These are phyloP conservation scores for Netelia inedita DNA, from an alignment of 2,888 invertebrate genomes.

Conservation along the genomic window DNA sequence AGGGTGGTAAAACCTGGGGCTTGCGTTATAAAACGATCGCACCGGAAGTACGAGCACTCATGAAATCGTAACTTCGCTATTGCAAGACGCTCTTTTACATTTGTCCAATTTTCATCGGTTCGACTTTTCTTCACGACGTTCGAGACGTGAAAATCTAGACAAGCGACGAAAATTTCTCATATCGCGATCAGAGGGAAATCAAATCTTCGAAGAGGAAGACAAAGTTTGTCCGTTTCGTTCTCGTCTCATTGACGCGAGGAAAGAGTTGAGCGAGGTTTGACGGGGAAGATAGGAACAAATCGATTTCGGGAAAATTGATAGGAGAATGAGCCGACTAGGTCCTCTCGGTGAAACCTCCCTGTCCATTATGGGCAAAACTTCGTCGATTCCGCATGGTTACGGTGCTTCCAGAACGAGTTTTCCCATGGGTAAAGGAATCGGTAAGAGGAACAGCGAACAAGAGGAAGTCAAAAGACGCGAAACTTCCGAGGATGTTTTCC, in stretches of 20 bases:
- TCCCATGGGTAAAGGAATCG: conserved; percentile 6
- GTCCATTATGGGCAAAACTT: conserved; percentile 69
- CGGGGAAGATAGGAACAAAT: not conserved
- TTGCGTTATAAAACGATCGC: conserved; percentile 52
- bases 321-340: conserved; percentile 76
- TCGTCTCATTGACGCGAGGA: not conserved
- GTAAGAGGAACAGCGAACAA: not conserved
- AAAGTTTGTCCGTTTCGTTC: not conserved
- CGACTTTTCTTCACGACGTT: too few species aligned
- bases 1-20: conserved; percentile 14
- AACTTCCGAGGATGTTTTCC: conserved; percentile 31
- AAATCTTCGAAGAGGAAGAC: not conserved
- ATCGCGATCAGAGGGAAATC: not conserved
- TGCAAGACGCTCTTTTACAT: not conserved
- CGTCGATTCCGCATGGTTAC: conserved; percentile 15
- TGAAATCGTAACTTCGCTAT: conserved; percentile 12
- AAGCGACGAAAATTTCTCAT: conserved; percentile 4
- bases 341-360: conserved; percentile 73
- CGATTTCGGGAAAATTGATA: not conserved
- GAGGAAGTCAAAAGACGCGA: conserved; percentile 12
- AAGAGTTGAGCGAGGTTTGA: not conserved
- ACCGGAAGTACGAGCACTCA: conserved; percentile 42
- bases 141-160: not conserved
- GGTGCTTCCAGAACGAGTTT: not conserved
- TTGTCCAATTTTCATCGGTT: not conserved